Evolutionary conservation across 1,140 invertebrate species (phyloP), one percentile per base, ranked within the genome.

Genomic region (Oncopodura yosiiana): DNA sequence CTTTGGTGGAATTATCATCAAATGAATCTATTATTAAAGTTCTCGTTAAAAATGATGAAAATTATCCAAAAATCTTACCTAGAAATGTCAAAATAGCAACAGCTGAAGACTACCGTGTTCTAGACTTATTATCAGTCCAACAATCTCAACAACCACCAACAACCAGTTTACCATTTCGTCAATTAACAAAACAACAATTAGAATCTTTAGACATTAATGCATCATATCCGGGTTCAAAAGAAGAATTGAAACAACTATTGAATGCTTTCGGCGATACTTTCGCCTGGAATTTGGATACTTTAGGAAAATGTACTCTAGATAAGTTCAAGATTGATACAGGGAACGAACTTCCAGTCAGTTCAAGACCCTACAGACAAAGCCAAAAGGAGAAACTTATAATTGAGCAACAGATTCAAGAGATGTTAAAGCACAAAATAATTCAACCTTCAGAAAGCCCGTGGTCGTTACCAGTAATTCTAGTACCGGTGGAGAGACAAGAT

Each of bases 341-440:
- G 2, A 30, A 61, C 32, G 8, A 29, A 14, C 21, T 29, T 8
- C 62, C 62, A 19, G 49, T 62, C 6, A 21, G 36, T 14, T 18
- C 21, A n/a, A 9, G 14, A 8, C 54, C 57, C 0, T 60, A 61
- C 36, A 34, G 61, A 36, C 23, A 38, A 9, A 46, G 63, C 0
- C 11, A n/a, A 4, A 14, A 6, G 3, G 38, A 61, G 19, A 39
- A 37, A 51, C 26, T 64, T 29, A 19, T 23, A 39, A 53, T 67
- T 23, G 18, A 39, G 14, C 14, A 49, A 18, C 29, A 60, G 24
- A 19, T 64, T 8, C 3, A 60, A 6, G 57, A 68, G 44, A 54
- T 65, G 45, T 26, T 66, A n/a, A 11, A 58, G 8, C 36, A 39
- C 3, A 52, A 34, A 3, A 52, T 65, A 5, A 62, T 67, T 8